Conservation (phyloP, 30 jellyfish, hydroid and myxozoan species). For the Aurelia sp. region DNA sequence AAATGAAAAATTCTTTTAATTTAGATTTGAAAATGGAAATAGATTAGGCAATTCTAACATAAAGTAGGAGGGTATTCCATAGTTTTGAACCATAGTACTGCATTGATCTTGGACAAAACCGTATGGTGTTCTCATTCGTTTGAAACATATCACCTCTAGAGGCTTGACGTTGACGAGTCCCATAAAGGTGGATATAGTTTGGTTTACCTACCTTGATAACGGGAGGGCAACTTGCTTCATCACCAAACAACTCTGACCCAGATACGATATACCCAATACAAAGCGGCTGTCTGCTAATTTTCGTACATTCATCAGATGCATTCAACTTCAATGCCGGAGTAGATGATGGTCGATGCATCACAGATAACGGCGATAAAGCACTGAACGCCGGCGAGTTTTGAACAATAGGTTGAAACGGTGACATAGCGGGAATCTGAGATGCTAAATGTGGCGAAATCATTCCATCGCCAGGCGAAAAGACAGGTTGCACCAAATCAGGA, state of each 20-base stretch:
- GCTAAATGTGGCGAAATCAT: slow-evolving; percentile 45
- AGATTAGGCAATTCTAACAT: too few species aligned
- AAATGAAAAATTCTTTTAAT: too few species aligned
- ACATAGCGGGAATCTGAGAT: slow-evolving; percentile 61
- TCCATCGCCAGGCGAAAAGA: slow-evolving; percentile 74
- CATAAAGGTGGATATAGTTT: too few species aligned
- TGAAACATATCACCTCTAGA: too few species aligned
- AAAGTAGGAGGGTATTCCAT: too few species aligned
- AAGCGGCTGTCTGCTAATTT: slow-evolving; percentile 51
- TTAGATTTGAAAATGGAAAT: too few species aligned
- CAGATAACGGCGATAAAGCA: slow-evolving; percentile 58
- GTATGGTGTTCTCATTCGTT: too few species aligned
- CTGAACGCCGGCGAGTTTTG: slow-evolving; percentile 60
- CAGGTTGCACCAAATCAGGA: slow-evolving; percentile 72
- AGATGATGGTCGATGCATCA: slow-evolving; percentile 55
- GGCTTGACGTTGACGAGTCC: too few species aligned
- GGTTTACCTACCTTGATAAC: slow-evolving; percentile 15
- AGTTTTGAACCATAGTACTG: too few species aligned
- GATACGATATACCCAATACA: slow-evolving; percentile 64
- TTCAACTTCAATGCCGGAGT: slow-evolving; percentile 14
- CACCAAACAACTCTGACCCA: slow-evolving; percentile 7
- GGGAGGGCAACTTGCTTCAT: slow-evolving; percentile 8
- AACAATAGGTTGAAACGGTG: slow-evolving; percentile 89
- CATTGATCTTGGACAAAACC: too few species aligned
- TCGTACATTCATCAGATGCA: slow-evolving; percentile 35